Base-by-base conservation (phyloP, 2,888 invertebrate genomes). In the Harpalus rubripes region DNA sequence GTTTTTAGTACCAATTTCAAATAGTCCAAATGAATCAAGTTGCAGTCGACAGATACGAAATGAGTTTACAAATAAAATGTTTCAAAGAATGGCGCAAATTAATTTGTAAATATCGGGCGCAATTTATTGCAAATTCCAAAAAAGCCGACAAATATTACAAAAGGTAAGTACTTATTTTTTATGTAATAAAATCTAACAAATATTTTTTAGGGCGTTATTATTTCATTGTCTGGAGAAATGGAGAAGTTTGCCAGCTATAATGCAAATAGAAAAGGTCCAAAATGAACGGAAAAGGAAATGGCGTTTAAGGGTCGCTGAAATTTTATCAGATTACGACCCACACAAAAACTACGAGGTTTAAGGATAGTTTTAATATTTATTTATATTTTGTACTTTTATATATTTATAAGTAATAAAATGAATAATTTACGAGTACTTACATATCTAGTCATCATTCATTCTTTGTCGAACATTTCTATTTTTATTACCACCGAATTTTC, bases 31-130 rank as follows among this genome's bases (percentile, higher is more conserved):
- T 94, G 89, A 91, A 92, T 88, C 94, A 95, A 91, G 95, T 95
- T 0, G 96, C 96, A 2, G 93, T 93, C 83, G 96, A 96, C 89
- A 95, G 95, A 90, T 93, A 94, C 87, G 95, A 95, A 86, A 91
- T 95, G 84, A 87, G 86, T 82, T 85, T 91, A 12, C 88, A 89
- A 86, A 88, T 86, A 41, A 90, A 88, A 84, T 85, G 87, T 61
- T 91, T 91, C 85, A 86, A 87, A 26, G 83, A 87, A n/a, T 91
- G 90, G 89, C 88, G 89, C 81, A 86, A 88, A 68, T 87, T 88
- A 79, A 88, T 88, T 7, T 89, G 89, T 78, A 86, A 89, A 87
- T 88, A 89, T 78, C 88, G 89, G 82, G 63, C 86, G 16, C 81
- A 88, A 76, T 84, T 87, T 18, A 88, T 87, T 82, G 88, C 58